Percentiles rank a stretch among this genome's conserved stretches.
Conservation (phyloP, 2,888 invertebrate species). For the Caenorhabditis uteleia region DNA sequence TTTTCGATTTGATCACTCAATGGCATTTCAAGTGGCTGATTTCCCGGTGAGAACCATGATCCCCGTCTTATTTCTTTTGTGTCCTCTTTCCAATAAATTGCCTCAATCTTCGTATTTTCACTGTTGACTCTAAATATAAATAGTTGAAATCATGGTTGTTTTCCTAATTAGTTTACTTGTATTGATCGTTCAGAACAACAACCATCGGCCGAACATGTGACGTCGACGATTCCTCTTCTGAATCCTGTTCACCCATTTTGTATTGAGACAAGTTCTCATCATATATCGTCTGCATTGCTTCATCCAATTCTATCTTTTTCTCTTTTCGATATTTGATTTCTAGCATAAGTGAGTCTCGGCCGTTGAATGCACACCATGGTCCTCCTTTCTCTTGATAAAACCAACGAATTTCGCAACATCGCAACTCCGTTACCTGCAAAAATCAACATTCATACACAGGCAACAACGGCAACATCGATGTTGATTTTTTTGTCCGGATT, state of each 20-base stretch:
- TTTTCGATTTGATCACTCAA: slow-evolving; percentile 75
- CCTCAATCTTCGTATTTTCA: slow-evolving; percentile 40
- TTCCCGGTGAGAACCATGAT: slow-evolving; percentile 75
- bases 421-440: slow-evolving; percentile 55
- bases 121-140: slow-evolving; percentile 31
- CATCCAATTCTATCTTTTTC: slow-evolving; percentile 47
- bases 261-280: slow-evolving; percentile 15
- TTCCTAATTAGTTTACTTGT: slow-evolving; percentile 19
- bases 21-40: slow-evolving; percentile 76
- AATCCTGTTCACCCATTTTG: slow-evolving; percentile 17
- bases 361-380: slow-evolving; percentile 52
- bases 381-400: slow-evolving; percentile 52
- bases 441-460: background rate
- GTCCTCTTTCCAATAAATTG: slow-evolving; percentile 73
- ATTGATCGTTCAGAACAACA: slow-evolving; percentile 66
- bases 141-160: background rate
- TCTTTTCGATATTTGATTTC: slow-evolving; percentile 62
- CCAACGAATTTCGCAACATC: slow-evolving; percentile 64
- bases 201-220: slow-evolving; percentile 37
- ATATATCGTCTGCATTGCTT: slow-evolving; percentile 26
- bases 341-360: slow-evolving; percentile 64
- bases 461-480: no score
- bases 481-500: no score
- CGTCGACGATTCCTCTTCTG: background rate
- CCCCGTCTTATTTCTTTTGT: slow-evolving; percentile 76